Evolutionary conservation across 2,888 invertebrate genomes (phyloP).

Genomic region (Alviniconcha strummeri): DNA sequence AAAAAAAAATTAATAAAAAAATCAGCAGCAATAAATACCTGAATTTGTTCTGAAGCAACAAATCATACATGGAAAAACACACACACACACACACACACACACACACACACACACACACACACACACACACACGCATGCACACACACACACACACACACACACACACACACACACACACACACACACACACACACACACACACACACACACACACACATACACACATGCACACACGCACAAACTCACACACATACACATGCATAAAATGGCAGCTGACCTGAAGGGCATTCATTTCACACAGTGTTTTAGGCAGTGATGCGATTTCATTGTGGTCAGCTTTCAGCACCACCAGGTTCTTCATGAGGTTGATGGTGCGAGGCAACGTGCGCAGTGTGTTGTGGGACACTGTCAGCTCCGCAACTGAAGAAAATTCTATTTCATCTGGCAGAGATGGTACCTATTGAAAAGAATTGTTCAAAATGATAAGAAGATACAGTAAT

Average conservation of each 20-base stretch:
- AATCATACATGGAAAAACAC: background rate
- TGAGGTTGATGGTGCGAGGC: slow-evolving; percentile 57
- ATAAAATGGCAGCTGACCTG: slow-evolving; percentile 34
- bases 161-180: background rate
- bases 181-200: slow-evolving; percentile 3
- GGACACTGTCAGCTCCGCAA: slow-evolving; percentile 61
- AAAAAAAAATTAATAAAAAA: too few species aligned
- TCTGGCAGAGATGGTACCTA: slow-evolving; percentile 60
- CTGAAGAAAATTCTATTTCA: slow-evolving; percentile 56
- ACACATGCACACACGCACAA: too few species aligned
- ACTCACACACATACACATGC: too few species aligned
- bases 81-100: background rate
- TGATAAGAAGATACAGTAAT: too few species aligned
- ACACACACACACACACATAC: background rate
- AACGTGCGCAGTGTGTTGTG: slow-evolving; percentile 63
- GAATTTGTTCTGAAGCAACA: too few species aligned
- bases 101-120: slow-evolving; percentile 13
- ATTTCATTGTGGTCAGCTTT: slow-evolving; percentile 64
- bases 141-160: background rate
- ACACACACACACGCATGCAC: background rate
- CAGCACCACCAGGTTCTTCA: slow-evolving; percentile 61
- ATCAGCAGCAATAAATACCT: too few species aligned
- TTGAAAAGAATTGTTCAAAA: background rate
- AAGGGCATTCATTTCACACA: slow-evolving; percentile 57
- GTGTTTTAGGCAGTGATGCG: slow-evolving; percentile 49